Percentiles rank a stretch among this genome's conserved stretches.
These are phyloP conservation scores for Drosophila cracens DNA, from an alignment of 2,888 invertebrate species.

Conservation along the genomic window DNA sequence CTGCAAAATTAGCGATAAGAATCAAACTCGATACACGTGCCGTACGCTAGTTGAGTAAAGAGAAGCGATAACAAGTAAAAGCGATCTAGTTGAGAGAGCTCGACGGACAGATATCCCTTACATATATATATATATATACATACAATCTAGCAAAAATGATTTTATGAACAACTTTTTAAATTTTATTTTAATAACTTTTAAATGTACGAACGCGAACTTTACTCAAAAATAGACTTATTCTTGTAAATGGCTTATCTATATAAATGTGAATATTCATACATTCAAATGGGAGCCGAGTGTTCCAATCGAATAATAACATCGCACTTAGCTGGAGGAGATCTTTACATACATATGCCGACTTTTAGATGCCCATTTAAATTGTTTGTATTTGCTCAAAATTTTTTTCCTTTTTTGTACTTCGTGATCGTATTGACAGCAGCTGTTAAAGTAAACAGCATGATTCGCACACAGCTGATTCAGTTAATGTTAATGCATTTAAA, in stretches of 20 bases:
- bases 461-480: slow-evolving; percentile 4
- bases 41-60: neutral
- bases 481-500: neutral
- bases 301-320: neutral
- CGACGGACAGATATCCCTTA: neutral
- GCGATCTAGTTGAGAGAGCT: neutral
- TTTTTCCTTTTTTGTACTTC: neutral
- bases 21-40: slow-evolving; percentile 36
- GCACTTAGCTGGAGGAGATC: neutral
- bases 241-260: neutral
- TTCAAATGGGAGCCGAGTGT: neutral
- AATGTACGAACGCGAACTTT: neutral
- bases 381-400: neutral
- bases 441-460: slow-evolving; percentile 5
- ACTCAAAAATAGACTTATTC: neutral
- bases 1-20: slow-evolving; percentile 32
- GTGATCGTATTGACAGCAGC: neutral
- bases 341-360: neutral
- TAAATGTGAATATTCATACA: neutral
- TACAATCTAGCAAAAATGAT: too few species aligned
- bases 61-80: neutral
- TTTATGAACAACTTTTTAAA: neutral
- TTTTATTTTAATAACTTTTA: neutral
- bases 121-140: neutral
- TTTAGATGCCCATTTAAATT: neutral